phyloP scores from a whole-genome alignment of 1,140 invertebrate species.

The Sipha flava region DNA sequence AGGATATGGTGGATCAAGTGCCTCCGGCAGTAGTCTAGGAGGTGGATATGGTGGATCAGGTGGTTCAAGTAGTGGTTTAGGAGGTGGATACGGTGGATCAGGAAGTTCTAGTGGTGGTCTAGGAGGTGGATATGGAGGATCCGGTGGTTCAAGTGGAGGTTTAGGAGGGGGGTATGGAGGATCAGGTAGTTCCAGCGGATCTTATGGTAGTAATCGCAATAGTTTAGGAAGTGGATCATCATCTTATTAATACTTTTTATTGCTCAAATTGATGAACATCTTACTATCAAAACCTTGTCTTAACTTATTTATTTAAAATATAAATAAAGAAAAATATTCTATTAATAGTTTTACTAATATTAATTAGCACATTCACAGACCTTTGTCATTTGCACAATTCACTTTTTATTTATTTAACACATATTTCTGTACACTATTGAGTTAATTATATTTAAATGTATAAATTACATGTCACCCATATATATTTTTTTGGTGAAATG shows the following conservation, averaged over 20 bases:
- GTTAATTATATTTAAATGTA: neutral
- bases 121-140: too few species aligned
- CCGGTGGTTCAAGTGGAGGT: too few species aligned
- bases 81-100: too few species aligned
- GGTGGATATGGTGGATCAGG: neutral
- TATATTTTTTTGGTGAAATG: neutral
- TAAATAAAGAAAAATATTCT: neutral
- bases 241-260: conserved; percentile 12
- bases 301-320: neutral
- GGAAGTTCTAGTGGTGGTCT: too few species aligned
- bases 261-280: neutral
- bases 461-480: neutral
- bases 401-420: neutral
- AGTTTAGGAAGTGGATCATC: neutral
- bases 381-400: neutral
- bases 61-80: too few species aligned
- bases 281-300: neutral
- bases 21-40: too few species aligned
- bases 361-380: neutral
- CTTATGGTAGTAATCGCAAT: neutral
- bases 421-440: neutral
- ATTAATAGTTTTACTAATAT: too few species aligned
- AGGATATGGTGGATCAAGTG: neutral
- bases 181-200: neutral
- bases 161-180: neutral